A percentile compares a stretch with the other conserved stretches of the same genome.
These are phyloP conservation scores for Cinara cedri DNA, from an alignment of 2,888 invertebrate species.

Conservation along the genomic window DNA sequence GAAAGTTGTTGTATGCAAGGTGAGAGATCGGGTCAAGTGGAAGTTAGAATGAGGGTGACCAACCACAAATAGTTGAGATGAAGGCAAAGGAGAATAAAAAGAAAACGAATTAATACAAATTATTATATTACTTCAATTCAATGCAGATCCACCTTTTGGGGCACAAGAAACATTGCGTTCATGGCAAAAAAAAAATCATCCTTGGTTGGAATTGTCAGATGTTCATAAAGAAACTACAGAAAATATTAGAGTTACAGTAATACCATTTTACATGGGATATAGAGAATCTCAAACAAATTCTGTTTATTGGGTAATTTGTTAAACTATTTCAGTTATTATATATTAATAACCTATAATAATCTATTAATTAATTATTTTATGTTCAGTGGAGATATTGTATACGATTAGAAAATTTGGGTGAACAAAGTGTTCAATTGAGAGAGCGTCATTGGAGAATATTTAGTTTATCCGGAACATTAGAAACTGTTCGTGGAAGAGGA, in stretches of 20 bases:
- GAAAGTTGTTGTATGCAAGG: too few relatives aligned
- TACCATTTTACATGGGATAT: constrained; percentile 98
- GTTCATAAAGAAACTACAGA: constrained; percentile 98
- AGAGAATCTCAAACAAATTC: constrained; percentile 88
- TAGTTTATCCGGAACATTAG: constrained; percentile 88
- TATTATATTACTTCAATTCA: neutral
- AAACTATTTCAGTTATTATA: neutral
- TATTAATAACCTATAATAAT: neutral
- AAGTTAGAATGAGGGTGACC: too few relatives aligned
- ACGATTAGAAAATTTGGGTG: constrained; percentile 90
- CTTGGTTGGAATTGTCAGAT: constrained; percentile 94
- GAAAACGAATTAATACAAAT: neutral
- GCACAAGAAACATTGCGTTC: constrained; percentile 88
- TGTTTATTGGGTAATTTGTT: constrained; percentile 81
- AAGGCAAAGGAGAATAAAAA: too few relatives aligned
- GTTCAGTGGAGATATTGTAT: constrained; percentile 96
- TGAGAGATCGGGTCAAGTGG: too few relatives aligned
- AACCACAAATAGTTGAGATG: too few relatives aligned
- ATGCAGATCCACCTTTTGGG: constrained; percentile 80
- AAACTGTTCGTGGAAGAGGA: constrained; percentile 91
- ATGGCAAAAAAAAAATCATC: constrained; percentile 97
- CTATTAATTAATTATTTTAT: constrained; percentile 50
- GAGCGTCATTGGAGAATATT: constrained; percentile 99
- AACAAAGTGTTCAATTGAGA: constrained; percentile 86
- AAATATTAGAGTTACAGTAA: constrained; percentile 93